phyloP scores from a whole-genome alignment of 2,113 vertebrate species.

The Seriola rivoliana region DNA sequence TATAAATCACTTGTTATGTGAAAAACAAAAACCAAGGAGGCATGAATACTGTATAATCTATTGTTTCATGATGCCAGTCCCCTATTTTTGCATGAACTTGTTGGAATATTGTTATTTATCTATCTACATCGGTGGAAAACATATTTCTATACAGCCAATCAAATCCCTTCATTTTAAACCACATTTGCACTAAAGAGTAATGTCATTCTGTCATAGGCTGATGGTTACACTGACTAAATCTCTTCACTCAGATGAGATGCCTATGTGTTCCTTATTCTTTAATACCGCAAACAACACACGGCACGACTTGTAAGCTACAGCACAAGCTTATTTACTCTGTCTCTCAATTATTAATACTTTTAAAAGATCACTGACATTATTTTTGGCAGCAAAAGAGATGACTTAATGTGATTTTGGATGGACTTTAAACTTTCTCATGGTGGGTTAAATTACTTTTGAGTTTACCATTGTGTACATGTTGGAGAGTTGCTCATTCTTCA shows the following conservation, averaged over 20 bases:
- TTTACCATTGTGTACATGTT: not conserved
- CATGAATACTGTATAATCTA: no score
- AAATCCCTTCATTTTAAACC: not conserved
- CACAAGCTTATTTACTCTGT: not conserved
- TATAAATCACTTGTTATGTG: not conserved
- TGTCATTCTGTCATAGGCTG: no score
- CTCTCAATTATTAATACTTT: no score
- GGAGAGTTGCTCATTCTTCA: not conserved
- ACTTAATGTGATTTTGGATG: not conserved
- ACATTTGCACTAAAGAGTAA: no score
- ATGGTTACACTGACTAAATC: no score
- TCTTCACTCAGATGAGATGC: not conserved
- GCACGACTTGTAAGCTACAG: not conserved
- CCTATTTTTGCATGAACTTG: no score
- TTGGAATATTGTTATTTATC: no score
- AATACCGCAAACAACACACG: not conserved
- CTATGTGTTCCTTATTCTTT: not conserved
- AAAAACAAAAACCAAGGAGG: no score
- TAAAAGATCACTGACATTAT: not conserved
- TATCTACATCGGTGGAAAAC: not conserved
- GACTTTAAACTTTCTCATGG: not conserved
- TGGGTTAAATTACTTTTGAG: not conserved
- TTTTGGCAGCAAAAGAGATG: not conserved
- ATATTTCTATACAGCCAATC: not conserved
- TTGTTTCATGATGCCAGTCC: no score